These are phyloP conservation scores for Meliscaeva auricollis DNA, from an alignment of 2,888 invertebrate species.

Conservation along the genomic window DNA sequence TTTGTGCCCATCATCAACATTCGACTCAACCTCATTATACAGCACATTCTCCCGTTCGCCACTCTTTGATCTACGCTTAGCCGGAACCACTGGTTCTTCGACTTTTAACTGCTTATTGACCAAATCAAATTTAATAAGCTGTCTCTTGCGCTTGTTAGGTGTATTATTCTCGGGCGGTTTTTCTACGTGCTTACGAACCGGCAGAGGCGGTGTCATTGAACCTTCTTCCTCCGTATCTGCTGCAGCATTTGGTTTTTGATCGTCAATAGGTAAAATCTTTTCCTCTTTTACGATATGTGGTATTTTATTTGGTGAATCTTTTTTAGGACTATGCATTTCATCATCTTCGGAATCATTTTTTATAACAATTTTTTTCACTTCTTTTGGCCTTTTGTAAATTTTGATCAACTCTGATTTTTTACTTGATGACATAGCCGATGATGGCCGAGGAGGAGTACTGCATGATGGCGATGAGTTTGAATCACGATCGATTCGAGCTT, in stretches of 20 bases:
- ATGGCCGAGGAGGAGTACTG: slow-evolving; percentile 80
- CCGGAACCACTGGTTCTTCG: slow-evolving; percentile 51
- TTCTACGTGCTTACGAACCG: slow-evolving; percentile 65
- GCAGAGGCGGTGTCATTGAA: slow-evolving; percentile 82
- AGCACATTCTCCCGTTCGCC: slow-evolving; percentile 77
- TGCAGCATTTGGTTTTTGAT: slow-evolving; percentile 7
- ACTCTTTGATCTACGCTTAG: slow-evolving; percentile 77
- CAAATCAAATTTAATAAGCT: slow-evolving; percentile 83
- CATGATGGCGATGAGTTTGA: slow-evolving; percentile 79
- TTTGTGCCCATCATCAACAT: slow-evolving; percentile 81
- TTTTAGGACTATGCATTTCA: slow-evolving; percentile 78
- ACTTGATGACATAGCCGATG: slow-evolving; percentile 59
- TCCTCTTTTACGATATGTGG: slow-evolving; percentile 43
- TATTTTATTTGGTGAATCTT: slow-evolving; percentile 60
- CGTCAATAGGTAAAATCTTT: not conserved
- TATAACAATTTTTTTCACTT: slow-evolving; percentile 82
- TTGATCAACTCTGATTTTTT: slow-evolving; percentile 79
- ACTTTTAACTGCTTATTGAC: slow-evolving; percentile 39
- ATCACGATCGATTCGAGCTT: slow-evolving; percentile 77
- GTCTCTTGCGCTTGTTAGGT: slow-evolving; percentile 80
- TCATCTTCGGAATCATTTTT: slow-evolving; percentile 85
- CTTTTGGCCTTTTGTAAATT: slow-evolving; percentile 80
- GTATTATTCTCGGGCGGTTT: slow-evolving; percentile 51
- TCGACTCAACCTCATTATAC: slow-evolving; percentile 63
- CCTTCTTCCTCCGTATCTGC: slow-evolving; percentile 76